Conservation (phyloP, 2,797 vertebrate genomes). For the Argya squamiceps region DNA sequence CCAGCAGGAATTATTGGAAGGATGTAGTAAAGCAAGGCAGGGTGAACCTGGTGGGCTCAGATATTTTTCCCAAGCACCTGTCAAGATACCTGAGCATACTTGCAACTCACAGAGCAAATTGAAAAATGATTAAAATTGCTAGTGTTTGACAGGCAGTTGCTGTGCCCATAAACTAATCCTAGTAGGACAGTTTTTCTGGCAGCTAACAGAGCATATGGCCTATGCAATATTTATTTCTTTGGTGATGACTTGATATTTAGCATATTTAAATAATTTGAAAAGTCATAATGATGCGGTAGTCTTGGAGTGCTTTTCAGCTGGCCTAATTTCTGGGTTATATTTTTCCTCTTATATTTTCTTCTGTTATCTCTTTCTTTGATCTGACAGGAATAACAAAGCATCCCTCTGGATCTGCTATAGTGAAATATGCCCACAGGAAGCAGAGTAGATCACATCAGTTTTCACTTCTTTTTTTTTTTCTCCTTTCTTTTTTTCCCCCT, state of each 20-base stretch:
- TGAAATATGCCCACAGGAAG: conserved; percentile 74
- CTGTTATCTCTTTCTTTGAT: conserved; percentile 71
- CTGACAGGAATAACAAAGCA: conserved; percentile 71
- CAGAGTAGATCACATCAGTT: conserved; percentile 65
- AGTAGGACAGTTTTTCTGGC: conserved; percentile 63
- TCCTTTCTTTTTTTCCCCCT: background rate
- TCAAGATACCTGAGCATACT: conserved; percentile 35
- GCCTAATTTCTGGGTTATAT: conserved; percentile 43
- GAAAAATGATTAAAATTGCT: conserved; percentile 55
- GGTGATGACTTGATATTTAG: conserved; percentile 41
- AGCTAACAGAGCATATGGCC: conserved; percentile 72
- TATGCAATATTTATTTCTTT: conserved; percentile 79
- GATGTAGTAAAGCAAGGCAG: background rate
- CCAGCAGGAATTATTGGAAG: background rate
- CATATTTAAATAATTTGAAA: conserved; percentile 57
- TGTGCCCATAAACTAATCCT: conserved; percentile 55
- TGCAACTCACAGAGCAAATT: background rate
- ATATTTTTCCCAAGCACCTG: background rate
- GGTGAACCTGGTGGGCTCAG: background rate
- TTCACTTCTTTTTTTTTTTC: conserved; percentile 41
- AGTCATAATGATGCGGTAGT: conserved; percentile 32
- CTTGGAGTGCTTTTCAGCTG: conserved; percentile 41
- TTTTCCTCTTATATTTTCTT: conserved; percentile 59
- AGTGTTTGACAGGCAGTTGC: conserved; percentile 28
- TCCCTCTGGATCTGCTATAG: conserved; percentile 57